A percentile compares a stretch with the other conserved stretches of the same genome.
Evolutionary conservation across 2,888 invertebrate genomes (phyloP).

Genomic region (Anthophora plumipes): DNA sequence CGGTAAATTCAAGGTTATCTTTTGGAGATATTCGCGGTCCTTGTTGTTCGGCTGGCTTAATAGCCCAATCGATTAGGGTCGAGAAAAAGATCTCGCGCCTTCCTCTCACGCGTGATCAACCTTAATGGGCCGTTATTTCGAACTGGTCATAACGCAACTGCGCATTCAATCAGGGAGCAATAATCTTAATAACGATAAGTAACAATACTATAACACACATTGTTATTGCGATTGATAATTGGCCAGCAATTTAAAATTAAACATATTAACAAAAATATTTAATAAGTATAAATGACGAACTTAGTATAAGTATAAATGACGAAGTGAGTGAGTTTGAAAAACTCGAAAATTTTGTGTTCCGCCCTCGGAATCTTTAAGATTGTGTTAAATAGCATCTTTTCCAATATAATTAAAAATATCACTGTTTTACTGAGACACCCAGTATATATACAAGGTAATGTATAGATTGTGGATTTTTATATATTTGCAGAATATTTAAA

Average conservation of each 20-base stretch:
- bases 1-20: constrained; percentile 65
- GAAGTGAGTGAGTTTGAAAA: too few relatives aligned
- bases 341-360: too few relatives aligned
- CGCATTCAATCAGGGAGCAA: constrained; percentile 76
- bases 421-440: too few relatives aligned
- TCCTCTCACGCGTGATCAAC: constrained; percentile 41
- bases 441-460: too few relatives aligned
- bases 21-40: constrained; percentile 50
- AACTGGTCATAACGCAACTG: constrained; percentile 65
- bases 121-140: constrained; percentile 75
- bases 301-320: too few relatives aligned
- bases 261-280: not conserved
- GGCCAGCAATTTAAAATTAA: not conserved
- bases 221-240: constrained; percentile 7
- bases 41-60: constrained; percentile 67
- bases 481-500: too few relatives aligned
- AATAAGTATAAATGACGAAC: too few relatives aligned
- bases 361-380: too few relatives aligned
- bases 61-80: constrained; percentile 74
- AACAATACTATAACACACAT: constrained; percentile 65
- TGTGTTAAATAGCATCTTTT: too few relatives aligned
- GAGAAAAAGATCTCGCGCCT: constrained; percentile 52
- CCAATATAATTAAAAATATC: too few relatives aligned
- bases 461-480: too few relatives aligned
- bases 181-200: constrained; percentile 65